Evolutionary conservation across 2,113 vertebrate genomes (phyloP), one percentile per base, ranked within the genome.

Genomic region (Hippopotamus amphibius): DNA sequence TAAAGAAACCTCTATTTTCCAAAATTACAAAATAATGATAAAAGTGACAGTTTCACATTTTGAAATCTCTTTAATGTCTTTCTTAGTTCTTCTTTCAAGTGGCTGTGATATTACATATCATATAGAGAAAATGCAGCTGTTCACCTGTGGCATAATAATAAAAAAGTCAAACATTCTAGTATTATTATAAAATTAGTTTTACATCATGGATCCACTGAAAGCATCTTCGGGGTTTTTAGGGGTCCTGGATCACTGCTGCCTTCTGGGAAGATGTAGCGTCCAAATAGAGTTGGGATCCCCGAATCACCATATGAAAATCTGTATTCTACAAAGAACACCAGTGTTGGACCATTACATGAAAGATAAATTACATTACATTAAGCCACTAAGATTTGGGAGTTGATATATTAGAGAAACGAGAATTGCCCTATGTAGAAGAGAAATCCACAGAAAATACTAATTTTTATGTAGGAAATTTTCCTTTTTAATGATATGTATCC

Each of bases 51-150:
- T 43, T 96, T 96, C 50, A 95, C 12, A n/a, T 90, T 87, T 93
- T 77, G n/a, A 21, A 82, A 41, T 90, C 7, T 37, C 13, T 53
- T 84, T 81, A 28, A 12, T 84, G 21, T 63, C 33, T 92, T 81
- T 79, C 65, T 57, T 37, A 76, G 65, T 57, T 96, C 57, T 93
- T 90, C 14, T 65, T 88, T 72, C 69, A 95, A 80, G 14, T 11
- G 43, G 16, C 17, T 93, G 1, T 57, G 26, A 22, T 53, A 65
- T 72, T 15, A 61, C 3, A 16, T 50, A 37, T 93, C 46, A 15
- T n/a, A 10, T 50, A 28, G 61, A n/a, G 19, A 6, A 89, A 95
- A 57, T 59, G 24, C 41, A 43, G n/a, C 14, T 82, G 11, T 82
- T 93, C 24, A 66, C 17, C 72, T 79, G 9, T 37, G 8, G 30